phyloP scores from a whole-genome alignment of 2,113 vertebrate species.

The Carlito syrichta region DNA sequence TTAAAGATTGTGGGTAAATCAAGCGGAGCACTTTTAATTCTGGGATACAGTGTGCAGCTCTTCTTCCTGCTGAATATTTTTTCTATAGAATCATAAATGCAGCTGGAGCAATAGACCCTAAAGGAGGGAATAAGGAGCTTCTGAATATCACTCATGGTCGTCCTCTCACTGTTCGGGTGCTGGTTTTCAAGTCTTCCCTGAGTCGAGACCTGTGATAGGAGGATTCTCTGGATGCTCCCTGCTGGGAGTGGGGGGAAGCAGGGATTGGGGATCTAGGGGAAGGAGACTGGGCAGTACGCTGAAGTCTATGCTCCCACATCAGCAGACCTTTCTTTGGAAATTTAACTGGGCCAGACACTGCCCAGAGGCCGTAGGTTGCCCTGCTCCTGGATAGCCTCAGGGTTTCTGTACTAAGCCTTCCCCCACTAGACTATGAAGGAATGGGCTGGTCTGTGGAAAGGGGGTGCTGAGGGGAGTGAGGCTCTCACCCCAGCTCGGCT shows the following conservation, averaged over 20 bases:
- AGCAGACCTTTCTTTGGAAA: background rate
- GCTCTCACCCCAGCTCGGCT: accelerated
- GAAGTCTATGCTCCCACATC: background rate
- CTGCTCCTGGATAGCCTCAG: background rate
- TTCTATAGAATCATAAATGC: accelerated
- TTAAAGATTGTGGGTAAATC: accelerated
- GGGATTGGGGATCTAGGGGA: background rate
- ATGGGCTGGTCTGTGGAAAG: too few relatives aligned
- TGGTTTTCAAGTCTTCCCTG: background rate
- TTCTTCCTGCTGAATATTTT: accelerated
- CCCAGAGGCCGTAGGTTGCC: background rate
- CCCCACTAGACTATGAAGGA: too few relatives aligned
- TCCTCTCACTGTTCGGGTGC: background rate
- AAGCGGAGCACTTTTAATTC: accelerated
- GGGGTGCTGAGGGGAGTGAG: accelerated
- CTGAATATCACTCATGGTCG: accelerated
- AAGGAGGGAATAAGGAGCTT: too few relatives aligned
- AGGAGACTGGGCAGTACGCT: background rate
- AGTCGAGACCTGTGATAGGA: background rate
- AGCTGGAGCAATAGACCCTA: accelerated
- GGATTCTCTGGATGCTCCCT: background rate
- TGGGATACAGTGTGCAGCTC: accelerated
- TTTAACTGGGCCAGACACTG: background rate
- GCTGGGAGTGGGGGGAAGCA: background rate
- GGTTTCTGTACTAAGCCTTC: background rate